Evolutionary conservation across 1,140 invertebrate species (phyloP).

Genomic region (Zophobas morio): DNA sequence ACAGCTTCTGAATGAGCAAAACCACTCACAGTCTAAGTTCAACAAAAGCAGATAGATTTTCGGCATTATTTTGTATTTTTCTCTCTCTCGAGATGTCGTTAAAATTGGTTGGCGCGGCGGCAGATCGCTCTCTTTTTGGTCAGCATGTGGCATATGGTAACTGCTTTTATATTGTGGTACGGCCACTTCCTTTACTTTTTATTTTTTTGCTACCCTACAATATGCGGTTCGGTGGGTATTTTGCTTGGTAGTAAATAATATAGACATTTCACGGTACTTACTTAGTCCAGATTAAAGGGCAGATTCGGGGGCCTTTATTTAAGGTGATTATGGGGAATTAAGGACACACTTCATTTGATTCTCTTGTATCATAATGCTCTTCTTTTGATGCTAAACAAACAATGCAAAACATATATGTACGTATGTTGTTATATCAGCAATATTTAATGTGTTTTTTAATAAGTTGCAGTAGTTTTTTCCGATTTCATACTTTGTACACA

Average conservation of each 20-base stretch:
- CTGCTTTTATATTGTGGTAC: conserved; percentile 46
- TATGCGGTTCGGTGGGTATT: conserved; percentile 53
- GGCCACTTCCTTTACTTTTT: conserved; percentile 53
- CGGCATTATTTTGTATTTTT: conserved; percentile 54
- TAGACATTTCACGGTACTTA: conserved; percentile 60
- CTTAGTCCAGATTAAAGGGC: conserved; percentile 54
- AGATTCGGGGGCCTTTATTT: conserved; percentile 44
- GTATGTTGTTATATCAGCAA: no score
- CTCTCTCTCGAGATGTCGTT: conserved; percentile 46
- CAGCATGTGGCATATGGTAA: conserved; percentile 53
- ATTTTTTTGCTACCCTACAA: conserved; percentile 49
- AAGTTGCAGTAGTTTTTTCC: no score
- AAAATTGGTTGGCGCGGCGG: conserved; percentile 32
- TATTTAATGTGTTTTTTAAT: no score
- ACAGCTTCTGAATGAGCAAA: neutral
- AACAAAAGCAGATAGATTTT: conserved; percentile 54
- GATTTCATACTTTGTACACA: no score
- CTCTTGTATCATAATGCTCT: conserved; percentile 18
- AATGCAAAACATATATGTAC: neutral
- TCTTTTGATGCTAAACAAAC: neutral
- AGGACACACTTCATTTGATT: conserved; percentile 42
- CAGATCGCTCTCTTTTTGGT: conserved; percentile 27
- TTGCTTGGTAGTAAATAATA: conserved; percentile 55
- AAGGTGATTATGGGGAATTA: conserved; percentile 52
- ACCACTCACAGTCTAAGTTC: conserved; percentile 49